Evolutionary conservation across 2,113 vertebrate genomes (phyloP), one percentile per base, ranked within the genome.

Genomic region (Typhlomys cinereus): DNA sequence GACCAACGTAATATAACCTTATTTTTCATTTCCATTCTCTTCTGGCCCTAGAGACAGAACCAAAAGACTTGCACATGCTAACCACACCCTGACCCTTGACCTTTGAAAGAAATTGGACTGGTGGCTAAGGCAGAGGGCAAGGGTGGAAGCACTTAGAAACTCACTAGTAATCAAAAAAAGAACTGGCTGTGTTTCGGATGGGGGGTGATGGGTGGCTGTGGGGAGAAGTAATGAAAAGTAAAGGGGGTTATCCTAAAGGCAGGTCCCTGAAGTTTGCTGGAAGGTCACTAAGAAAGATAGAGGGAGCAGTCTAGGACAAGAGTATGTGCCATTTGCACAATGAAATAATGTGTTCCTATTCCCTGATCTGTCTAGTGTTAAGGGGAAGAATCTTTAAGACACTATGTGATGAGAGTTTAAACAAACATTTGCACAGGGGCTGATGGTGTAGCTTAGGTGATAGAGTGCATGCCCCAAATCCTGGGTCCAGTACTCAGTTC

Each of bases 261-360:
- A 7, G 66, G 46, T 14, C 12, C 11, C 29, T 10, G 59, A 17
- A 14, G 15, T 52, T 36, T 64, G 54, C 75, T 74, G 48, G 7
- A 5, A 5, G 59, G 8, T 15, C 36, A 27, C 13, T 34, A 0
- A 8, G 59, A 1, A n/a, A 12, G 36, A 23, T 50, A 6, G 41
- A 41, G 41, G 21, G 1, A 66, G 57, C 39, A n/a, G 5, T 21
- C 54, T 66, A 46, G 5, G 31, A 61, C 23, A 41, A 87, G 13
- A 23, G 5, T 62, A 25, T 52, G 25, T 5, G 41, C 7, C 61
- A 17, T 10, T 9, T 13, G 25, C 29, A 27, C 4, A 27, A 34
- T n/a, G 46, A 36, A 89, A 88, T 83, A 62, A 23, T 71, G 11
- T 29, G 11, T 23, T 78, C 36, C 36, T 13, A 15, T 18, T n/a